These are phyloP conservation scores for Macrotus californicus DNA, from an alignment of 2,113 vertebrate genomes.

Conservation along the genomic window DNA sequence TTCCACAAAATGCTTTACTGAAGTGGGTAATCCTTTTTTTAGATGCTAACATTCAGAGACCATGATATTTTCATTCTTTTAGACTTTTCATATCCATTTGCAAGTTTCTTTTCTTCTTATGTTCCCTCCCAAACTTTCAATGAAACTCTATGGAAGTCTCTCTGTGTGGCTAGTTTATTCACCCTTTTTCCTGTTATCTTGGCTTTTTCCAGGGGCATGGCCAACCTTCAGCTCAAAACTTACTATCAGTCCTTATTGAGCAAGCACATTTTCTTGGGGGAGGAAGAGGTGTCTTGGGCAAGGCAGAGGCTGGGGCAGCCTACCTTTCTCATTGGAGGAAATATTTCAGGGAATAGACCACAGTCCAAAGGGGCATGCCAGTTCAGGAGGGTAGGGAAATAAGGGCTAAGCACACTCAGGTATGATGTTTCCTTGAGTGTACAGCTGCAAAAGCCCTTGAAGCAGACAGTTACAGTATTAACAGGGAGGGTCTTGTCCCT, in stretches of 20 bases:
- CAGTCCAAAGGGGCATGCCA: background rate
- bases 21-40: background rate
- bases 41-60: background rate
- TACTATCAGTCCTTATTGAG: background rate
- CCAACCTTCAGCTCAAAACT: background rate
- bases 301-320: background rate
- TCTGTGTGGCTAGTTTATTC: background rate
- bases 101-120: background rate
- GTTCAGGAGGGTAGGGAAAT: background rate
- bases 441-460: background rate
- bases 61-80: background rate
- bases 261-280: background rate
- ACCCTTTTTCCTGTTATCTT: background rate
- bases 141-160: background rate
- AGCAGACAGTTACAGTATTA: background rate
- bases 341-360: background rate
- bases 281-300: background rate
- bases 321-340: background rate
- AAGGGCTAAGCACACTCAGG: background rate
- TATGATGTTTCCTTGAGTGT: background rate
- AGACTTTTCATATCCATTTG: background rate
- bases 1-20: background rate
- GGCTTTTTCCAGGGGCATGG: background rate
- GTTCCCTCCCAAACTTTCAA: background rate
- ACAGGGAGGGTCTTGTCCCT: background rate